phyloP scores from a whole-genome alignment of 2,113 vertebrate genomes.

The Etheostoma spectabile region DNA sequence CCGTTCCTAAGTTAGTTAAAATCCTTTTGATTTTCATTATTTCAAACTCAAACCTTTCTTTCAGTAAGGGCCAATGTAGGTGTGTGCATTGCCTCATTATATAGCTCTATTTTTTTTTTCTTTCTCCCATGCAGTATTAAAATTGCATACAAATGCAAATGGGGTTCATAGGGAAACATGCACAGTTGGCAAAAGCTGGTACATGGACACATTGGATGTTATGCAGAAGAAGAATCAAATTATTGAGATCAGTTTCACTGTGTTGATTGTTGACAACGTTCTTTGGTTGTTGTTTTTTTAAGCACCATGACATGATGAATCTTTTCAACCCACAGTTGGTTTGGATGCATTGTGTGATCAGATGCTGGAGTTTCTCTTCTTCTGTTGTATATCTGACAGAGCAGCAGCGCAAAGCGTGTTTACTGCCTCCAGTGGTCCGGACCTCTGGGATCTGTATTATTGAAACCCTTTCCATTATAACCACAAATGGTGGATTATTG shows the following conservation, averaged over 20 bases:
- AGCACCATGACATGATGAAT: constrained; percentile 15
- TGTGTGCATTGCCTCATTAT: not conserved
- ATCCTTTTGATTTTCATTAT: not conserved
- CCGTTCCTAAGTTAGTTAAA: not conserved
- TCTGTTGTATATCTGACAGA: constrained; percentile 23
- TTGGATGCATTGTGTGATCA: constrained; percentile 35
- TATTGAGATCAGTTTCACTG: not conserved
- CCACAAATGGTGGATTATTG: constrained; percentile 2
- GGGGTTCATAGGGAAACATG: no score
- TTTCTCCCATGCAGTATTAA: not conserved
- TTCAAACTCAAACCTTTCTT: not conserved
- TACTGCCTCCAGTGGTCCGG: constrained; percentile 33
- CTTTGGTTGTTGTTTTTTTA: constrained; percentile 22
- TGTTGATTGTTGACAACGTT: not conserved
- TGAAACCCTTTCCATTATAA: constrained; percentile 18
- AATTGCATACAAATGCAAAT: not conserved
- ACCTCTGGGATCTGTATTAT: constrained; percentile 17
- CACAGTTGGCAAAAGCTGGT: not conserved
- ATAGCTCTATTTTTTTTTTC: not conserved
- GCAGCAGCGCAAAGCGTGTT: constrained; percentile 43
- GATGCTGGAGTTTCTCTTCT: constrained; percentile 17
- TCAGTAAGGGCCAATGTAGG: not conserved
- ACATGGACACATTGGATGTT: constrained; percentile 1
- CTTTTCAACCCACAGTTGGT: not conserved
- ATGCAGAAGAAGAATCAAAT: not conserved